phyloP scores from a whole-genome alignment of 2,113 vertebrate species.

The Cromileptes altivelis region DNA sequence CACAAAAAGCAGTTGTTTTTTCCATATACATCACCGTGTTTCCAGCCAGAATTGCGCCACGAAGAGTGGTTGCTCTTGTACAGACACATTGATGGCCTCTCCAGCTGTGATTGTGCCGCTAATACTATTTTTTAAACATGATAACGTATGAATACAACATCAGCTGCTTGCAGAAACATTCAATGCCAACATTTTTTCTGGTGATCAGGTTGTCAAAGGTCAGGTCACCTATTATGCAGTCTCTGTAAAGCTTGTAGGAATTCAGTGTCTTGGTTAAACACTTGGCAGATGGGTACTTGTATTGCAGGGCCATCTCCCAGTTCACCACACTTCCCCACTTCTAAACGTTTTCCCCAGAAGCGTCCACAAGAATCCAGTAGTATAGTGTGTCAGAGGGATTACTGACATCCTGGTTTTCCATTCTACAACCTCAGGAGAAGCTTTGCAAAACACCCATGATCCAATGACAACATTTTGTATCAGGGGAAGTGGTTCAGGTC shows the following conservation, averaged over 20 bases:
- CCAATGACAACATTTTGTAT: background rate
- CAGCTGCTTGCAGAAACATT: too few species aligned
- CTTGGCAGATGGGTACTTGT: background rate
- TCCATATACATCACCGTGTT: too few species aligned
- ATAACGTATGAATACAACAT: too few species aligned
- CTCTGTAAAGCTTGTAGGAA: background rate
- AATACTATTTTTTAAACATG: too few species aligned
- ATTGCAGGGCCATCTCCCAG: background rate
- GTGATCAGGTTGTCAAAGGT: too few species aligned
- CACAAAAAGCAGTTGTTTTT: too few species aligned
- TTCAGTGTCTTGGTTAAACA: background rate
- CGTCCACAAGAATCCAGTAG: slow-evolving; percentile 13
- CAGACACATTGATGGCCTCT: too few species aligned
- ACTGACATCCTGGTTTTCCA: slow-evolving; percentile 36
- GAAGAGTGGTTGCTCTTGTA: too few species aligned
- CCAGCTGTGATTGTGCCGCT: too few species aligned
- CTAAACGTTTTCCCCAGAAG: slow-evolving; percentile 57
- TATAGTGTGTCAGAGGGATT: slow-evolving; percentile 49
- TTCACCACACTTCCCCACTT: slow-evolving; percentile 5
- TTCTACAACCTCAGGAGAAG: slow-evolving; percentile 5
- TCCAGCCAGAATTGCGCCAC: too few species aligned
- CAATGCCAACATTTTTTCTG: too few species aligned
- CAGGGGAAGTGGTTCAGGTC: background rate
- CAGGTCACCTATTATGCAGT: background rate
- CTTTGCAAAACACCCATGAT: background rate